Conservation (phyloP, 1,140 invertebrate genomes). For the Formica selysi region DNA sequence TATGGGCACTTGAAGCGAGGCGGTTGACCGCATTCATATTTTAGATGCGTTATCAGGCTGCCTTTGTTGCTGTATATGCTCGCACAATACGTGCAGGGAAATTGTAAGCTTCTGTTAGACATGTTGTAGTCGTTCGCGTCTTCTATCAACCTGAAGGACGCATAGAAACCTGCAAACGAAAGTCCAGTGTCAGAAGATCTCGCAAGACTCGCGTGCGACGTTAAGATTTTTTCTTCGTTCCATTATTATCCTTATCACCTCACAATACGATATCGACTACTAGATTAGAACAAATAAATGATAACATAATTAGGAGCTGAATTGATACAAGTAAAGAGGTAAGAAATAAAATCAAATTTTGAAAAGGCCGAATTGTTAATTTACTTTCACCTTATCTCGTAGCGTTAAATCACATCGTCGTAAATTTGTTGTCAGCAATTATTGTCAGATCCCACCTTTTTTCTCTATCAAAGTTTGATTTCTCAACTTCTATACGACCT, state of each 20-base stretch:
- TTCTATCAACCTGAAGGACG: constrained; percentile 5
- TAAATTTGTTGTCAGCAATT: background rate
- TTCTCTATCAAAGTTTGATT: background rate
- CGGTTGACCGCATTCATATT: constrained; percentile 87
- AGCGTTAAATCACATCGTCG: background rate
- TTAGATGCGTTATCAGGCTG: constrained; percentile 86
- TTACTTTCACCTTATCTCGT: background rate
- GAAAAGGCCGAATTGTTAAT: background rate
- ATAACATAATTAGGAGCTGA: background rate
- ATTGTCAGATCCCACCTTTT: background rate
- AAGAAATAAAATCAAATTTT: background rate
- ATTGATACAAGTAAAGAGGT: background rate
- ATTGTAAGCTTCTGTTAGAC: constrained; percentile 76
- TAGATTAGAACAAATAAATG: background rate
- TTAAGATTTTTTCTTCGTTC: background rate
- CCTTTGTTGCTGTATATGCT: constrained; percentile 86
- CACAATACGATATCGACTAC: background rate
- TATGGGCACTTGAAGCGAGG: constrained; percentile 87
- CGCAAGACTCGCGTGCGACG: background rate
- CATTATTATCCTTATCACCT: background rate
- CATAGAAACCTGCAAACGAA: constrained; percentile 52
- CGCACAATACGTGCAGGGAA: constrained; percentile 88
- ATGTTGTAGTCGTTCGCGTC: background rate
- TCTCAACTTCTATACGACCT: background rate
- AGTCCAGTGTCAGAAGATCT: constrained; percentile 22